Evolutionary conservation across 1,140 invertebrate genomes (phyloP).

Genomic region (Drosophila lini): DNA sequence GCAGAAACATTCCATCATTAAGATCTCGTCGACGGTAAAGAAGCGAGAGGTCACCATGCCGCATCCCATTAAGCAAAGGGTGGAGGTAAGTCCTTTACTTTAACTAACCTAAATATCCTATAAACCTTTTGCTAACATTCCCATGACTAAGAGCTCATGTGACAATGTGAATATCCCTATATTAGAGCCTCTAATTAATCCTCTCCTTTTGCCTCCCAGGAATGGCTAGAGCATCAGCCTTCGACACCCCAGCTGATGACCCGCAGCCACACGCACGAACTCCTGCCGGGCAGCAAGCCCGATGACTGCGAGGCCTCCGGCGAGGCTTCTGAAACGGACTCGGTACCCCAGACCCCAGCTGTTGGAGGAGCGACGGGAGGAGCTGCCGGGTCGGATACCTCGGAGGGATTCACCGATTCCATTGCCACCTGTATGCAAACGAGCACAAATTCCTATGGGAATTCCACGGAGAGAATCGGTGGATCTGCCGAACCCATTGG

Average conservation of each 20-base stretch:
- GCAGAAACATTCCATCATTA: constrained; percentile 82
- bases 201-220: constrained; percentile 33
- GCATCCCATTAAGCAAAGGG: constrained; percentile 77
- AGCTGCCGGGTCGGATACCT: constrained; percentile 87
- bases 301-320: constrained; percentile 93
- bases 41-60: constrained; percentile 79
- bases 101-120: not conserved
- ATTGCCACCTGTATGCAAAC: constrained; percentile 87
- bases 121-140: not conserved
- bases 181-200: not conserved
- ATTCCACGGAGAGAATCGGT: constrained; percentile 86
- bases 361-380: constrained; percentile 60
- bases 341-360: constrained; percentile 85
- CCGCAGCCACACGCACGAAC: constrained; percentile 48
- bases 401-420: constrained; percentile 89
- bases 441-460: constrained; percentile 86
- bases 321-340: constrained; percentile 91
- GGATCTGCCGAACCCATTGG: constrained; percentile 80
- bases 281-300: constrained; percentile 45
- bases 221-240: constrained; percentile 83
- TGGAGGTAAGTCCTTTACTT: constrained; percentile 63
- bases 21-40: constrained; percentile 82
- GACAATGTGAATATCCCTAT: too few species aligned
- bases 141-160: not conserved
- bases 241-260: constrained; percentile 55